phyloP scores from a whole-genome alignment of 1,140 invertebrate genomes.

The Nebria ingens region DNA sequence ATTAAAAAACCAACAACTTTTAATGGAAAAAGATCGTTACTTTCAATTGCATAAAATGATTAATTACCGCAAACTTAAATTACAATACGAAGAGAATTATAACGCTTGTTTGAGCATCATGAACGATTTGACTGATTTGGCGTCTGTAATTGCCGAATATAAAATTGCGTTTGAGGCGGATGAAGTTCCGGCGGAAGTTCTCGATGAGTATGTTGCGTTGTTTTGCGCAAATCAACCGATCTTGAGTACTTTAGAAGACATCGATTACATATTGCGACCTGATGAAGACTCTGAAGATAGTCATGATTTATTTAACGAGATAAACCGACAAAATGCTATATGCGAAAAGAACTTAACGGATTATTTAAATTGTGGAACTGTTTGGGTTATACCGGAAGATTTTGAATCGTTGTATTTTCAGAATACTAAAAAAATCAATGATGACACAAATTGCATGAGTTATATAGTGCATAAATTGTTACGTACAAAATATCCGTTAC shows the following conservation, averaged over 20 bases:
- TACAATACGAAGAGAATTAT: constrained; percentile 35
- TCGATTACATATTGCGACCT: constrained; percentile 9
- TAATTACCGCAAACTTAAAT: constrained; percentile 35
- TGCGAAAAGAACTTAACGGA: constrained; percentile 31
- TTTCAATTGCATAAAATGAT: constrained; percentile 40
- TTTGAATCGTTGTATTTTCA: background rate
- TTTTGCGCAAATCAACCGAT: constrained; percentile 25
- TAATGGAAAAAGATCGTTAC: constrained; percentile 40
- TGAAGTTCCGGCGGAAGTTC: constrained; percentile 33
- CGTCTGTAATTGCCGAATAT: constrained; percentile 39
- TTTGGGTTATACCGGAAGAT: constrained; percentile 29
- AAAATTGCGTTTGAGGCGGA: constrained; percentile 31
- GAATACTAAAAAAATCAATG: constrained; percentile 14
- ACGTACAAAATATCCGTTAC: constrained; percentile 41
- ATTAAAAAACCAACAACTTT: constrained; percentile 34
- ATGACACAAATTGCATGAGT: constrained; percentile 39
- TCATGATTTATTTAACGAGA: constrained; percentile 19
- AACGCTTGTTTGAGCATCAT: constrained; percentile 40
- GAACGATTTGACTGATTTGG: constrained; percentile 40
- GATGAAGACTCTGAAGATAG: constrained; percentile 16
- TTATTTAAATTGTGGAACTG: constrained; percentile 28
- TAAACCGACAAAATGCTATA: constrained; percentile 24
- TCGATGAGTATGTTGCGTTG: constrained; percentile 41
- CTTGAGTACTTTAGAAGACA: background rate
- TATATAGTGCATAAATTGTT: constrained; percentile 45